Percentiles rank a stretch among this genome's conserved stretches.
phyloP scores from a whole-genome alignment of 1,140 invertebrate species.

The Tetramorium alpestre region DNA sequence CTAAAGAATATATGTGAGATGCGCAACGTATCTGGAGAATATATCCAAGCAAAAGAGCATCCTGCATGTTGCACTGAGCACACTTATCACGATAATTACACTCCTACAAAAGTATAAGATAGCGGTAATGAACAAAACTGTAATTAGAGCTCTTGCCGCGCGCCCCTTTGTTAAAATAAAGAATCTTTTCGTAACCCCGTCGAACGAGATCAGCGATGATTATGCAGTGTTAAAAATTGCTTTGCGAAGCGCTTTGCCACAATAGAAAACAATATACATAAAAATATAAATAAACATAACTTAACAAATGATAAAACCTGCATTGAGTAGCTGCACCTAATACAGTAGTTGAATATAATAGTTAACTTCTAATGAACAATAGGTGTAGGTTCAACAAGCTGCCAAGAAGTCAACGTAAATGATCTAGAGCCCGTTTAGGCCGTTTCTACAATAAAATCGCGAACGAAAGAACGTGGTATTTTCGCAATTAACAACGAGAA shows the following conservation, averaged over 20 bases:
- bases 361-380: conserved; percentile 44
- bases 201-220: conserved; percentile 37
- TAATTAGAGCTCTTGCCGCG: background rate
- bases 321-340: conserved; percentile 33
- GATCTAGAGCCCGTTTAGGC: conserved; percentile 62
- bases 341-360: conserved; percentile 33
- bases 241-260: conserved; percentile 6
- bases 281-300: conserved; percentile 65
- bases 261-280: conserved; percentile 60
- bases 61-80: conserved; percentile 43
- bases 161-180: background rate
- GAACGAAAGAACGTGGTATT: conserved; percentile 1
- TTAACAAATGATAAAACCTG: conserved; percentile 50
- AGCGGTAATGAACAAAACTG: conserved; percentile 26
- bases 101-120: conserved; percentile 43
- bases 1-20: background rate
- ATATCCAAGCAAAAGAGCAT: conserved; percentile 35
- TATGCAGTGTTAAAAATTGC: conserved; percentile 49
- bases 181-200: background rate
- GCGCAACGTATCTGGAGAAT: background rate
- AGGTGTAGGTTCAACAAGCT: conserved; percentile 55
- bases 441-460: conserved; percentile 22
- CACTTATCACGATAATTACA: conserved; percentile 37
- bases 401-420: conserved; percentile 57
- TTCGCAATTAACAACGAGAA: background rate